A percentile compares a stretch with the other conserved stretches of the same genome.
These are phyloP conservation scores for Mellivora capensis DNA, from an alignment of 2,113 vertebrate genomes.

Conservation along the genomic window DNA sequence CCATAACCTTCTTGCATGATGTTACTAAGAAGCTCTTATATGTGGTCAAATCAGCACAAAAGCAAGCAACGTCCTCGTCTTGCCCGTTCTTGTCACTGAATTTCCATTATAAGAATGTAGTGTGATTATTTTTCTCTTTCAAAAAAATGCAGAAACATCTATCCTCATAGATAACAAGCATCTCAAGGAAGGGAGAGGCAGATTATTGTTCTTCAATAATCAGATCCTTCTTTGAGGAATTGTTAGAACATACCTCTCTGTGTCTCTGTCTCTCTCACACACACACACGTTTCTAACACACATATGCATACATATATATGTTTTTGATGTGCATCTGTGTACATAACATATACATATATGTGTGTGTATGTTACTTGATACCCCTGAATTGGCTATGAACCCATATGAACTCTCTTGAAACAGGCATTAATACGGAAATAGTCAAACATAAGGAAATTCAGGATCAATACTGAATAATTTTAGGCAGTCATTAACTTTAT, in stretches of 20 bases:
- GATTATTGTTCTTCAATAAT: neutral
- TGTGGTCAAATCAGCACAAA: neutral
- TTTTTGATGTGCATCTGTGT: neutral
- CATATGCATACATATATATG: neutral
- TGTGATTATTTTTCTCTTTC: neutral
- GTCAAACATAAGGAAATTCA: slow-evolving; percentile 43
- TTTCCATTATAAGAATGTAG: neutral
- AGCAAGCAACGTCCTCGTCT: neutral
- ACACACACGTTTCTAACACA: neutral
- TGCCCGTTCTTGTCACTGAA: neutral
- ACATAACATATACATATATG: neutral
- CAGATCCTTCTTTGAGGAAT: neutral
- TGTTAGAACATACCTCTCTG: neutral
- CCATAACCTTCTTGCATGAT: neutral
- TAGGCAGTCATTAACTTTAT: slow-evolving; percentile 45
- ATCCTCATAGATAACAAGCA: neutral
- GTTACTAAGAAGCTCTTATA: neutral
- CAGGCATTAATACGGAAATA: slow-evolving; percentile 29
- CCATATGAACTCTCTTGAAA: slow-evolving; percentile 23
- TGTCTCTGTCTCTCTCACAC: no score
- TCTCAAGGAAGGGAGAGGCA: neutral
- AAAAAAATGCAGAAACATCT: neutral
- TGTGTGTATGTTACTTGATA: neutral
- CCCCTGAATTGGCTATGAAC: neutral
- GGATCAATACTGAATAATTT: slow-evolving; percentile 39